These are phyloP conservation scores for Cinclus cinclus DNA, from an alignment of 2,113 vertebrate genomes.

Conservation along the genomic window DNA sequence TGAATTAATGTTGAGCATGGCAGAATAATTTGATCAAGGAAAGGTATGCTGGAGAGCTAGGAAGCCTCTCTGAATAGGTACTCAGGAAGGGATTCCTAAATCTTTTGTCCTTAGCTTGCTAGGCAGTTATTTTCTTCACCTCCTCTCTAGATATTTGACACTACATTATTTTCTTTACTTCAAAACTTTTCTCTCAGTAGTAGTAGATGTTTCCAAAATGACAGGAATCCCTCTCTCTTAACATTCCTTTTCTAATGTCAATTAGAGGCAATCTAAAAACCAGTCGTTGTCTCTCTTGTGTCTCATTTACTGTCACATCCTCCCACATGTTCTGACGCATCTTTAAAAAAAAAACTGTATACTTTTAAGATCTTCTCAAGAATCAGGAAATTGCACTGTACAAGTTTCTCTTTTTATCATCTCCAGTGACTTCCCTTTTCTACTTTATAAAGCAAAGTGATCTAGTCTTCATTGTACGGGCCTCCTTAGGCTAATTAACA, in stretches of 20 bases:
- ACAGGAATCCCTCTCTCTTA: background rate
- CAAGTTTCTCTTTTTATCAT: background rate
- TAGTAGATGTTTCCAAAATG: background rate
- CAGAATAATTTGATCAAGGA: background rate
- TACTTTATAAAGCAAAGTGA: background rate
- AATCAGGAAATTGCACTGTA: background rate
- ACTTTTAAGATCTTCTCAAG: background rate
- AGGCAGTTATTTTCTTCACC: background rate
- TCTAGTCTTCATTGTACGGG: background rate
- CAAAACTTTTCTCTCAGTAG: background rate
- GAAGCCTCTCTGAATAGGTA: background rate
- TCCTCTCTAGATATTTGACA: background rate
- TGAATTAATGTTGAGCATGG: background rate
- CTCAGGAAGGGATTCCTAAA: background rate
- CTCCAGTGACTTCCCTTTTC: background rate
- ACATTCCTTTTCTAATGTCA: background rate
- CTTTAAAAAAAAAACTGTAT: background rate
- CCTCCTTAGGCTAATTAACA: background rate
- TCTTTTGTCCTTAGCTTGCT: background rate
- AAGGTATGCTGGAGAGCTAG: background rate
- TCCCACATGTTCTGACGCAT: background rate
- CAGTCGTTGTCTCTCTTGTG: background rate
- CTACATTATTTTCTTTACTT: background rate
- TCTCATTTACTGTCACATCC: background rate
- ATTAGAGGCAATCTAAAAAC: background rate